phyloP scores from a whole-genome alignment of 2,113 vertebrate species.

The Glaucidium brasilianum region DNA sequence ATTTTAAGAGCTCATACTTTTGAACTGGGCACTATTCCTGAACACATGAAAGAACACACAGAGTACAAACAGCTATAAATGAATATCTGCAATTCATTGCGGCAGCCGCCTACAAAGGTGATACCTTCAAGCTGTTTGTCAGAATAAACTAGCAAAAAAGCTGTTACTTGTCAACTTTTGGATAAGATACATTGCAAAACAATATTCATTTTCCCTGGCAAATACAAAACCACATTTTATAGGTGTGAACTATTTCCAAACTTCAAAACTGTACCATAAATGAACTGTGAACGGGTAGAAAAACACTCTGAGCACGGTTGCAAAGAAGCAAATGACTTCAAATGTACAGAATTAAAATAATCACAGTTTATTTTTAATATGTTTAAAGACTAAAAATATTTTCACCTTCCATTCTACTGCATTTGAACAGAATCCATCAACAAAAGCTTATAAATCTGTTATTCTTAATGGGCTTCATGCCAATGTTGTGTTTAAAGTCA shows the following conservation, averaged over 20 bases:
- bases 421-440: slow-evolving; percentile 48
- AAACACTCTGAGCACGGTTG: background rate
- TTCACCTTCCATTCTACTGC: slow-evolving; percentile 43
- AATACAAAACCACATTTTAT: slow-evolving; percentile 59
- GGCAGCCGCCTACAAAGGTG: slow-evolving; percentile 61
- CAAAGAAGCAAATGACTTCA: slow-evolving; percentile 28
- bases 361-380: slow-evolving; percentile 43
- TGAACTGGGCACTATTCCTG: slow-evolving; percentile 71
- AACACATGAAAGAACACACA: slow-evolving; percentile 61
- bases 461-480: slow-evolving; percentile 44
- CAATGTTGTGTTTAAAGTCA: slow-evolving; percentile 46
- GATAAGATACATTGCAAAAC: slow-evolving; percentile 55
- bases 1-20: slow-evolving; percentile 72
- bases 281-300: slow-evolving; percentile 35
- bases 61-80: slow-evolving; percentile 55
- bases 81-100: slow-evolving; percentile 61
- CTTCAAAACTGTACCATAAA: slow-evolving; percentile 48
- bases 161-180: slow-evolving; percentile 68
- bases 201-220: slow-evolving; percentile 59
- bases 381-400: slow-evolving; percentile 49
- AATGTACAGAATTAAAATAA: slow-evolving; percentile 48
- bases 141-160: slow-evolving; percentile 54
- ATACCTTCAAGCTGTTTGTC: slow-evolving; percentile 73
- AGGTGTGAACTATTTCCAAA: slow-evolving; percentile 75
- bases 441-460: slow-evolving; percentile 53